Evolutionary conservation across 1,140 invertebrate species (phyloP).

Genomic region (Lordiphosa collinella): DNA sequence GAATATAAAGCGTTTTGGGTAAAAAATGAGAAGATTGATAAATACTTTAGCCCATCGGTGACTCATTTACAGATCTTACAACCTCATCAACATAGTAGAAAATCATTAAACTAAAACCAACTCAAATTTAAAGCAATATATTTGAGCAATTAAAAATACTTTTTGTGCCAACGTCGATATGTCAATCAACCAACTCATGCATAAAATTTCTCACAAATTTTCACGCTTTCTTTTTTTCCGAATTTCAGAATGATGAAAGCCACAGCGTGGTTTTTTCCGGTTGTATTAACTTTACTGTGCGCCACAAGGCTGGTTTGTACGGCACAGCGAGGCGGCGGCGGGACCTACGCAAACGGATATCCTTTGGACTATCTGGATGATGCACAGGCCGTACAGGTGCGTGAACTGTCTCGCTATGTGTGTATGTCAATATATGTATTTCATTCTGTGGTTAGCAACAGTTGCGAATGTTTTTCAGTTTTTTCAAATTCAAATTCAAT

Average conservation of each 20-base stretch:
- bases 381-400: constrained; percentile 65
- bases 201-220: constrained; percentile 22
- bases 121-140: constrained; percentile 20
- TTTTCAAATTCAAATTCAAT: constrained; percentile 43
- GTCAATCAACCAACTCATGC: constrained; percentile 19
- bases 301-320: constrained; percentile 71
- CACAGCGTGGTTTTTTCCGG: constrained; percentile 76
- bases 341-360: constrained; percentile 62
- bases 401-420: constrained; percentile 16
- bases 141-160: neutral
- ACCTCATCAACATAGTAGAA: too few relatives aligned
- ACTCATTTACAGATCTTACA: too few relatives aligned
- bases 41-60: too few relatives aligned
- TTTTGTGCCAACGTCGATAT: neutral
- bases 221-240: constrained; percentile 21
- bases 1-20: too few relatives aligned
- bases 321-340: constrained; percentile 59
- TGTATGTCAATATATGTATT: constrained; percentile 1
- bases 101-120: neutral
- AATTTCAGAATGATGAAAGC: constrained; percentile 76
- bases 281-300: constrained; percentile 73
- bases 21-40: too few relatives aligned
- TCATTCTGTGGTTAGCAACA: constrained; percentile 37
- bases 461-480: constrained; percentile 29
- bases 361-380: constrained; percentile 67